phyloP scores from a whole-genome alignment of 2,113 vertebrate genomes.

The Steatornis caripensis region DNA sequence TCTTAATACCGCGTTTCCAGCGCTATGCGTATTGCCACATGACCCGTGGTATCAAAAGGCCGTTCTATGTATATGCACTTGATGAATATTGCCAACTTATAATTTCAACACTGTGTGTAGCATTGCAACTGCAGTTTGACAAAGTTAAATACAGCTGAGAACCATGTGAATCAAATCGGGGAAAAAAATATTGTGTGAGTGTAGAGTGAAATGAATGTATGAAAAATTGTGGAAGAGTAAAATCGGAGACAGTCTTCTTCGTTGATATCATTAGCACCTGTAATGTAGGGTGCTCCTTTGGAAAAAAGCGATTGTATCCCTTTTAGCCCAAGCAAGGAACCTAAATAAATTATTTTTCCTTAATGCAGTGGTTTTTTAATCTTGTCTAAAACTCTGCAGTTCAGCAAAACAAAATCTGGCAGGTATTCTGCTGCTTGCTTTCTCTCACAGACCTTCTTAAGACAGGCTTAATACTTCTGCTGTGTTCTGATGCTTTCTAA shows the following conservation, averaged over 20 bases:
- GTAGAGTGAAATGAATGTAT: neutral
- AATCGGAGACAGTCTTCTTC: neutral
- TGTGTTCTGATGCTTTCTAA: neutral
- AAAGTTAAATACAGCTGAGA: neutral
- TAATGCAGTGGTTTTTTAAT: neutral
- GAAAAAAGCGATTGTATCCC: neutral
- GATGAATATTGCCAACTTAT: neutral
- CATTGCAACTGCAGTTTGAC: neutral
- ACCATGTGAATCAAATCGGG: neutral
- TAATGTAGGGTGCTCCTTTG: neutral
- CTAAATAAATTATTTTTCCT: neutral
- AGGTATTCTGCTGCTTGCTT: neutral
- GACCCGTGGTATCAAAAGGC: neutral
- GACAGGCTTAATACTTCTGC: neutral
- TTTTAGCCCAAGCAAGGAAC: neutral
- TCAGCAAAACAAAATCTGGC: neutral
- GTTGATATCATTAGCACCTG: neutral
- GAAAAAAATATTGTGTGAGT: neutral
- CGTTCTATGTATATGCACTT: accelerated
- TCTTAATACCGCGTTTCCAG: neutral
- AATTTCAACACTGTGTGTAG: neutral
- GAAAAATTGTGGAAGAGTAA: neutral
- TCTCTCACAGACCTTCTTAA: neutral
- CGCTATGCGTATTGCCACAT: accelerated
- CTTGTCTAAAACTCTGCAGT: neutral